phyloP scores from a whole-genome alignment of 2,888 invertebrate genomes.

The Hermaeophaga mercurialis region DNA sequence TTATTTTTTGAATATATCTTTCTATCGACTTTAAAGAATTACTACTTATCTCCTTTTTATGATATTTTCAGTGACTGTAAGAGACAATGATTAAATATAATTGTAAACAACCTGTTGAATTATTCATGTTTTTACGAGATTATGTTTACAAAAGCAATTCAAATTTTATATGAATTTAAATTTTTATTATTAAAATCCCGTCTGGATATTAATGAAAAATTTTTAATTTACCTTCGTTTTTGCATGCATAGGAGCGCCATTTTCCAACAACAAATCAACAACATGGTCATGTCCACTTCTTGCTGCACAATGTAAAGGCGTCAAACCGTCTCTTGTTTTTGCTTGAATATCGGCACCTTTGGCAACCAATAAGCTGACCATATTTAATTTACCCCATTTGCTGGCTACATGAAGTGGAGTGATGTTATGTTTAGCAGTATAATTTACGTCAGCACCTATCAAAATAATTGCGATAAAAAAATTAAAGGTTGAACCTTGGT shows the following conservation, averaged over 20 bases:
- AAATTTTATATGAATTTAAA: no score
- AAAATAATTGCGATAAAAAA: conserved; percentile 5
- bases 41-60: no score
- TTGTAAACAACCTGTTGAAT: no score
- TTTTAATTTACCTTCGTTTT: conserved; percentile 92
- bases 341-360: conserved; percentile 91
- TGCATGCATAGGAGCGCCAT: conserved; percentile 90
- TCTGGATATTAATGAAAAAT: no score
- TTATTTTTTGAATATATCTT: no score
- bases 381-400: conserved; percentile 97
- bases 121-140: no score
- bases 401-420: conserved; percentile 98
- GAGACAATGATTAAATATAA: no score
- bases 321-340: conserved; percentile 92
- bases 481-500: background rate
- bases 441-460: conserved; percentile 87
- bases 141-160: no score
- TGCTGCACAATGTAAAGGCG: conserved; percentile 96
- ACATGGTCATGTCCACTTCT: conserved; percentile 95
- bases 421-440: conserved; percentile 95
- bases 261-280: conserved; percentile 85
- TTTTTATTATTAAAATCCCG: no score
- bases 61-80: no score
- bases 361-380: conserved; percentile 87
- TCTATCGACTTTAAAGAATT: no score